Evolutionary conservation across 2,888 invertebrate genomes (phyloP), one percentile per base, ranked within the genome.

Genomic region (Drosophila koepferae): DNA sequence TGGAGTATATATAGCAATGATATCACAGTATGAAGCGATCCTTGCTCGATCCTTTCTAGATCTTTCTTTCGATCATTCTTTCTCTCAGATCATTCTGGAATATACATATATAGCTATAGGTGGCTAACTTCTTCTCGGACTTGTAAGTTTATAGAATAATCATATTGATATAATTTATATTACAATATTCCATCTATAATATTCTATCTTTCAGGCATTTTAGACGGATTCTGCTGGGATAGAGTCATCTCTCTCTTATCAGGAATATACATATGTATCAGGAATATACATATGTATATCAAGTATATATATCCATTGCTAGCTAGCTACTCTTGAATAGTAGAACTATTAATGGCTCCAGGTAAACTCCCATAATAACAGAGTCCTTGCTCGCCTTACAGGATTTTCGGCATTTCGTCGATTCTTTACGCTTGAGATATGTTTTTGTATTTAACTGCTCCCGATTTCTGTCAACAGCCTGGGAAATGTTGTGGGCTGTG

Each of bases 401-500:
- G 62, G 20, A 14, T 43, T 20, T n/a, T 23, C 14, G 51, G 20
- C n/a, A 31, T n/a, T 31, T 2, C n/a, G 12, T 8, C 63, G 28
- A 23, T 41, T 38, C 8, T n/a, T 34, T n/a, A 41, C 20, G 54
- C 9, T 38, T 67, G 40, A 18, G 20, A 40, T 28, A 18, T 18
- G 31, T 31, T 28, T 18, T 31, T 49, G 8, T 31, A 31, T 1
- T 14, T 2, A 3, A 18, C 0, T 77, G 77, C 74, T 78, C 69
- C 63, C 43, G 58, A 63, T 63, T 69, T 40, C 58, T 43, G 63
- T 23, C 56, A 20, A 14, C 34, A 62, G 71, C 72, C 72, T 76
- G 80, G 76, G 76, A 78, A 78, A 80, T 65, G 76, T 80, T 63
- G 80, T 75, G 76, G 74, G 82, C 72, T 65, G 34, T 12, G 67